phyloP scores from a whole-genome alignment of 2,113 vertebrate species.

The Epinephelus lanceolatus region DNA sequence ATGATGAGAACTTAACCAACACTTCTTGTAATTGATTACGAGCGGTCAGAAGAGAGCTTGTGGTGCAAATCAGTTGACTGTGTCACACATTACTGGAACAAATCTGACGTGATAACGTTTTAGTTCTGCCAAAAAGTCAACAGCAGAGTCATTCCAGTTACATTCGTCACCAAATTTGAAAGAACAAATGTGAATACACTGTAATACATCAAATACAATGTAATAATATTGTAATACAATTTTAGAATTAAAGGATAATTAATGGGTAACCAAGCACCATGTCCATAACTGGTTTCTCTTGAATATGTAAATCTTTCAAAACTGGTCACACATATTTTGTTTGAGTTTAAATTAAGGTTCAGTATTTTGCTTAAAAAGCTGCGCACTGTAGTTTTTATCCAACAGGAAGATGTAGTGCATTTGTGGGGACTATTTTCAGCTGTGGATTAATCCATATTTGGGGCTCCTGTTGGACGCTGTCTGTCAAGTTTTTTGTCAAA shows the following conservation, averaged over 20 bases:
- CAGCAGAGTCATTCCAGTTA: background rate
- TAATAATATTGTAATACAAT: too few relatives aligned
- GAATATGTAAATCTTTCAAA: background rate
- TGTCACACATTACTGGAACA: conserved; percentile 42
- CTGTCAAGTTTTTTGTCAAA: background rate
- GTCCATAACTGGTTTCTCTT: background rate
- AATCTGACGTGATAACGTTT: conserved; percentile 42
- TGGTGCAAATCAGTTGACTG: conserved; percentile 17
- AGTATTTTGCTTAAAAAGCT: background rate
- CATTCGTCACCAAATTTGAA: background rate
- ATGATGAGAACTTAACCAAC: background rate
- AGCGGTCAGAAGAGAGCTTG: background rate
- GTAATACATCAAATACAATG: too few relatives aligned
- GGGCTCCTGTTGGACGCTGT: background rate
- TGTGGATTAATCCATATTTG: background rate
- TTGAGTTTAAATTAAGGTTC: background rate
- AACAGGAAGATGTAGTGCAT: background rate
- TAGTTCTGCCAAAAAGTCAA: background rate
- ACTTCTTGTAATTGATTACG: conserved; percentile 21
- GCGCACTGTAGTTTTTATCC: background rate
- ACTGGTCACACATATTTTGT: background rate
- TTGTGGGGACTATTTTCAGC: background rate
- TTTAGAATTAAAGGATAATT: background rate
- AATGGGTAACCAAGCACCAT: too few relatives aligned
- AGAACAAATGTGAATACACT: background rate